These are phyloP conservation scores for Whitmania pigra DNA, from an alignment of 1,140 invertebrate species.

Conservation along the genomic window DNA sequence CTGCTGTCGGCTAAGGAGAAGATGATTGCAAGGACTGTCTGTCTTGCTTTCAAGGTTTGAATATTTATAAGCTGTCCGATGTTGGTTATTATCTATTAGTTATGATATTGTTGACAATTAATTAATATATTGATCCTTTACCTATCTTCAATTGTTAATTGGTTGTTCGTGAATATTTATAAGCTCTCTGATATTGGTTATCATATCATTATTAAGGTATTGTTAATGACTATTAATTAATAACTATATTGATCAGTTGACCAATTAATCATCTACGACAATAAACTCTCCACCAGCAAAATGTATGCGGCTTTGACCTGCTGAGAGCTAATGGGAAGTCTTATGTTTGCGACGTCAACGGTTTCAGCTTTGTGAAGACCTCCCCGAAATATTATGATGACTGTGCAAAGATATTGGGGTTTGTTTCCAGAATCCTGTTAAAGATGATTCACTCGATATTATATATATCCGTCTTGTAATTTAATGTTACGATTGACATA, in stretches of 20 bases:
- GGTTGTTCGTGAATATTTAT: not conserved
- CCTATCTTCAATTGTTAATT: not conserved
- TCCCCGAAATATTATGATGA: slow-evolving; percentile 99
- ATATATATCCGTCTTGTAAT: too few relatives aligned
- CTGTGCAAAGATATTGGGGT: slow-evolving; percentile 81
- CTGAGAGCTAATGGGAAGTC: slow-evolving; percentile 92
- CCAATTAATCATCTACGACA: not conserved
- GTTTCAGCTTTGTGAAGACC: slow-evolving; percentile 99
- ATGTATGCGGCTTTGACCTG: slow-evolving; percentile 97
- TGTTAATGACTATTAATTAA: too few relatives aligned
- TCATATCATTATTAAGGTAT: too few relatives aligned
- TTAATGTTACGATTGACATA: too few relatives aligned
- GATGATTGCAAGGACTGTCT: slow-evolving; percentile 95
- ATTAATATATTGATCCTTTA: too few relatives aligned
- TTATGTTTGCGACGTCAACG: slow-evolving; percentile 98
- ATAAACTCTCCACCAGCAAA: slow-evolving; percentile 55
- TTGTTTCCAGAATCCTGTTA: slow-evolving; percentile 25
- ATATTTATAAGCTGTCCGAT: too few relatives aligned
- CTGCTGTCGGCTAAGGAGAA: slow-evolving; percentile 95
- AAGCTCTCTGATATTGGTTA: too few relatives aligned
- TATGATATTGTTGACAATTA: too few relatives aligned
- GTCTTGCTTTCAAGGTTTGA: slow-evolving; percentile 73
- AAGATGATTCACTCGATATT: not conserved
- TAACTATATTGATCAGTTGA: too few relatives aligned
- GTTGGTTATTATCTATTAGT: too few relatives aligned